These are phyloP conservation scores for Stenotaenia linearis DNA, from an alignment of 2,888 invertebrate genomes.

Conservation along the genomic window DNA sequence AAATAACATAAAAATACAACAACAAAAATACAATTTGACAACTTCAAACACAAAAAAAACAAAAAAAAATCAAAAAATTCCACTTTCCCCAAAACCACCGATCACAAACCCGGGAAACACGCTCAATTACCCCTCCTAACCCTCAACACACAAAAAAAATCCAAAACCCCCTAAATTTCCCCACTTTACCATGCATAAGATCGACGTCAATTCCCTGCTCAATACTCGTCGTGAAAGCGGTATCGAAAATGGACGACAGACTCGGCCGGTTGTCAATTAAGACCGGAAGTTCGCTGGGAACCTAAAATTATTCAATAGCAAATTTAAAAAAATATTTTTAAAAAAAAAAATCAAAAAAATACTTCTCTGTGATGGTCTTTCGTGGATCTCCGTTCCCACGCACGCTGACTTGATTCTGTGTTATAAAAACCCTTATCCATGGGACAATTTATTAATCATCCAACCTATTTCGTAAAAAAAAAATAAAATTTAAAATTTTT, in stretches of 20 bases:
- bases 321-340: background rate
- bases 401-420: background rate
- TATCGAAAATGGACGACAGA: slow-evolving; percentile 34
- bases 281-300: background rate
- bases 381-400: background rate
- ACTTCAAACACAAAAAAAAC: no score
- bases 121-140: no score
- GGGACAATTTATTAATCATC: background rate
- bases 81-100: no score
- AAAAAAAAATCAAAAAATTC: no score
- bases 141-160: no score
- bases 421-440: slow-evolving; percentile 5
- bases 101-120: no score
- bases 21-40: no score
- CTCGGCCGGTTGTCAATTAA: slow-evolving; percentile 1
- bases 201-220: slow-evolving; percentile 27
- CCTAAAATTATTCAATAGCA: background rate
- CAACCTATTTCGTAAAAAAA: background rate
- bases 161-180: background rate
- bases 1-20: no score
- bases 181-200: slow-evolving; percentile 21
- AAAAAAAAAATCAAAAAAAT: background rate
- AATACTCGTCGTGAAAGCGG: slow-evolving; percentile 30
- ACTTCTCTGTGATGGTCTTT: background rate
- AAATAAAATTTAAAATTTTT: background rate